phyloP scores from a whole-genome alignment of 2,797 vertebrate species.

The Centropyge bicolor region DNA sequence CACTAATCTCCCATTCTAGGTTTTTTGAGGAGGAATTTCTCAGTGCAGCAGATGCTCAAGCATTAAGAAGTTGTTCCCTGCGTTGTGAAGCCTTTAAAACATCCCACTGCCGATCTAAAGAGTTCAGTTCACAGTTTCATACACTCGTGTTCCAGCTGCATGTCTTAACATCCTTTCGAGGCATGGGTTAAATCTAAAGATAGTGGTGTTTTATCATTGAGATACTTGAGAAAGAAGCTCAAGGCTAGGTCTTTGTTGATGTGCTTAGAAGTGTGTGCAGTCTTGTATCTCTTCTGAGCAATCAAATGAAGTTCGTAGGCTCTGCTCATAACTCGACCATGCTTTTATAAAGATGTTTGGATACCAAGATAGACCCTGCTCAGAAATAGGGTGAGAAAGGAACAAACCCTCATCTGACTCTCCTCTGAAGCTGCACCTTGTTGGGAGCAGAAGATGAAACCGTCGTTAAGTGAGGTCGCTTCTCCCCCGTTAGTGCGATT shows the following conservation, averaged over 20 bases:
- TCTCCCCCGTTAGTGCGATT: neutral
- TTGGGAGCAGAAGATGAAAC: slow-evolving; percentile 45
- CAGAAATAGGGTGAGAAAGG: neutral
- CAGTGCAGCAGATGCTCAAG: neutral
- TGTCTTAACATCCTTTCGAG: neutral
- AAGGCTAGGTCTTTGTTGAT: slow-evolving; percentile 45
- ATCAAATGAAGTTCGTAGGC: slow-evolving; percentile 19
- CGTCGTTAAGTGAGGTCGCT: neutral
- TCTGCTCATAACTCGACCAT: neutral
- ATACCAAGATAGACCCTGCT: neutral
- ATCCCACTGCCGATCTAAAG: slow-evolving; percentile 9
- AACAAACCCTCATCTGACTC: slow-evolving; percentile 20
- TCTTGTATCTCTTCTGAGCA: slow-evolving; percentile 14
- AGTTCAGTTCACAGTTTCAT: slow-evolving; percentile 11
- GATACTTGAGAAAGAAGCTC: slow-evolving; percentile 37
- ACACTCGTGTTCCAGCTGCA: neutral
- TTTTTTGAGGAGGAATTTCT: slow-evolving; percentile 14
- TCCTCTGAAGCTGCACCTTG: slow-evolving; percentile 34
- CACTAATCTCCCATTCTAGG: neutral
- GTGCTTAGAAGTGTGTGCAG: slow-evolving; percentile 27
- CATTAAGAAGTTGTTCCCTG: slow-evolving; percentile 14
- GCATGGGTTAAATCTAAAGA: slow-evolving; percentile 7
- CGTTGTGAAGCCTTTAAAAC: slow-evolving; percentile 24
- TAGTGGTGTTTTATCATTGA: slow-evolving; percentile 30
- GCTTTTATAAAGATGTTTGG: slow-evolving; percentile 16